A percentile compares a stretch with the other conserved stretches of the same genome.
Evolutionary conservation across 2,113 vertebrate species (phyloP).

Genomic region (Thunnus thynnus): DNA sequence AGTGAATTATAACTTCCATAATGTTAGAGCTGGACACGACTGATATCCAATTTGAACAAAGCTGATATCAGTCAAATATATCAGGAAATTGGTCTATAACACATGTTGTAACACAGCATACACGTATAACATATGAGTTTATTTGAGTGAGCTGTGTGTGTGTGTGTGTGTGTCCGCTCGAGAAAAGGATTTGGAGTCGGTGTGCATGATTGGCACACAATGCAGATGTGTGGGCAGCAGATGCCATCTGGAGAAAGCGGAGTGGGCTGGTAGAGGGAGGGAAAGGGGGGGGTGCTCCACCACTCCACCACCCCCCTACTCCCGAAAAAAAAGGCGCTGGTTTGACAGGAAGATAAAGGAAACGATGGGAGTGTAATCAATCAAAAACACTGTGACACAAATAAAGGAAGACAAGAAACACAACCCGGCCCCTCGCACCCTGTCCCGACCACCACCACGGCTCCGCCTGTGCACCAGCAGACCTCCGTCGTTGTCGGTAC

Average conservation of each 20-base stretch:
- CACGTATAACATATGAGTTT: not conserved
- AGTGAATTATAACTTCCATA: not conserved
- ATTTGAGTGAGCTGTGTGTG: constrained; percentile 25
- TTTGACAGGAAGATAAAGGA: constrained; percentile 90
- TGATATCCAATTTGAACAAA: constrained; percentile 14
- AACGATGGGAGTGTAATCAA: constrained; percentile 91
- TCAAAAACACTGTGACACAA: constrained; percentile 88
- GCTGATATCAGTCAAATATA: not conserved
- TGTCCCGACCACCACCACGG: constrained; percentile 48
- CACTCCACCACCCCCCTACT: not conserved
- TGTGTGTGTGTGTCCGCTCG: constrained; percentile 30
- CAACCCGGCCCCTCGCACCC: constrained; percentile 44
- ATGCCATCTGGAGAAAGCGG: constrained; percentile 89
- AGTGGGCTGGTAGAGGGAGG: constrained; percentile 83
- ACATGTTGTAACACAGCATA: not conserved
- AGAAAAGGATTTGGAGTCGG: constrained; percentile 55
- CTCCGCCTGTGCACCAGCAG: constrained; percentile 73
- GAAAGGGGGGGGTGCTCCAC: constrained; percentile 63
- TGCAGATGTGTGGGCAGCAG: constrained; percentile 92
- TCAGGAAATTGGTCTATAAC: not conserved
- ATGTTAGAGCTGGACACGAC: not conserved
- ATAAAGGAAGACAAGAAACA: constrained; percentile 87
- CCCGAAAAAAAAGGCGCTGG: constrained; percentile 81
- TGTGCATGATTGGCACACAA: constrained; percentile 87
- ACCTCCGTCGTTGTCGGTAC: constrained; percentile 3